These are phyloP conservation scores for Pionites leucogaster DNA, from an alignment of 2,113 vertebrate genomes.

Conservation along the genomic window DNA sequence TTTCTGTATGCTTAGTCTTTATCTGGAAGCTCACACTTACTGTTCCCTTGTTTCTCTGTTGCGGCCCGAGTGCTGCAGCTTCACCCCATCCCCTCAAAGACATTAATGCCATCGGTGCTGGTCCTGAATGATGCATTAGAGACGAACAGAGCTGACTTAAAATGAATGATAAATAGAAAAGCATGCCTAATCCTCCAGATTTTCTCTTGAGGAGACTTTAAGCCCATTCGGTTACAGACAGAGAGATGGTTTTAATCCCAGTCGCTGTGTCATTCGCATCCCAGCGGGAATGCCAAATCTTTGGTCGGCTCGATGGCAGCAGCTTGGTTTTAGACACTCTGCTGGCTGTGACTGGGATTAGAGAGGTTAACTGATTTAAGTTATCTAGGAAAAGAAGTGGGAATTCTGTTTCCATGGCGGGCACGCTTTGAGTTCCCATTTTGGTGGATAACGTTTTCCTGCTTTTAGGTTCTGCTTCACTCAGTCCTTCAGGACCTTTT, in stretches of 20 bases:
- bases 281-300: neutral
- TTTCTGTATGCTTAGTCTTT: neutral
- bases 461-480: neutral
- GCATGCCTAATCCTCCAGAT: slow-evolving; percentile 36
- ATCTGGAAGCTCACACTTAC: neutral
- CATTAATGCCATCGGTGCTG: neutral
- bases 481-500: neutral
- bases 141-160: neutral
- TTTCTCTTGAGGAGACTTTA: slow-evolving; percentile 32
- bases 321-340: neutral
- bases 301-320: neutral
- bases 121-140: neutral
- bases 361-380: neutral
- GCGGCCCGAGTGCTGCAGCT: neutral
- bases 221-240: slow-evolving; percentile 2
- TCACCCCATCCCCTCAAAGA: neutral
- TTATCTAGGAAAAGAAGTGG: neutral
- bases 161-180: slow-evolving; percentile 28
- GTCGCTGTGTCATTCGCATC: neutral
- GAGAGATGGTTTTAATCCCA: slow-evolving; percentile 12
- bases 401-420: neutral
- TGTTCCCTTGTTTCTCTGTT: neutral
- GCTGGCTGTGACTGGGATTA: neutral
- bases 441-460: neutral
- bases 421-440: neutral